Base-by-base conservation (phyloP, 2,888 invertebrate species). In the Heliconius cydno region DNA sequence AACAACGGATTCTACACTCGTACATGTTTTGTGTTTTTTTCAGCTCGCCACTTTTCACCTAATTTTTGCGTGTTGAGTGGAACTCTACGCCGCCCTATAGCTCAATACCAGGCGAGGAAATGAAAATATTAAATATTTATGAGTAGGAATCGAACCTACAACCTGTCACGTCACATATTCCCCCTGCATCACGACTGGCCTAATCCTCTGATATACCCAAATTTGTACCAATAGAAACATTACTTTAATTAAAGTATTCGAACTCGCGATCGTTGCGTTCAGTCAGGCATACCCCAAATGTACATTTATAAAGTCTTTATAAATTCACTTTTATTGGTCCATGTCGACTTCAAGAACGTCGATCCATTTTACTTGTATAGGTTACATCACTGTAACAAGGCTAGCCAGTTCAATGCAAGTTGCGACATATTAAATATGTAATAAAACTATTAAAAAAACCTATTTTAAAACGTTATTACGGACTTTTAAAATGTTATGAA, bases 371-470 rank as follows among this genome's bases (percentile, higher is more conserved):
- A 80, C 65, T 66, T 68, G 73, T 66, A 68, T 41, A 79, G 65
- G 80, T 82, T 76, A 78, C 76, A 78, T 80, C 67, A 68, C 74
- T 73, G 77, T 77, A 78, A 76, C 83, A 83, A 83, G 83, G 83
- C 80, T 79, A 83, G 68, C 82, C 60, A 72, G 81, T 77, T 72
- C 71, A 73, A 77, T 70, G 65, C 65, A 52, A n/a, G 46, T 73
- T 78, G 66, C 73, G 57, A 78, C 57, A 73, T 66, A 78, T 74
- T 60, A 38, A 34, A 66, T 74, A 74, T 74, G 41, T 66, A 66
- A 66, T 22, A 65, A 65, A 66, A 75, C 38, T 22, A 41, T 41
- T 41, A 22, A 9, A 75, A 63, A 25, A n/a, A 12, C 1, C 28
- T 19, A 65, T 63, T 28, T 38, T 74, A 3, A 63, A 10, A n/a